Evolutionary conservation across 2,888 invertebrate genomes (phyloP).

Genomic region (Brachycybe producta): DNA sequence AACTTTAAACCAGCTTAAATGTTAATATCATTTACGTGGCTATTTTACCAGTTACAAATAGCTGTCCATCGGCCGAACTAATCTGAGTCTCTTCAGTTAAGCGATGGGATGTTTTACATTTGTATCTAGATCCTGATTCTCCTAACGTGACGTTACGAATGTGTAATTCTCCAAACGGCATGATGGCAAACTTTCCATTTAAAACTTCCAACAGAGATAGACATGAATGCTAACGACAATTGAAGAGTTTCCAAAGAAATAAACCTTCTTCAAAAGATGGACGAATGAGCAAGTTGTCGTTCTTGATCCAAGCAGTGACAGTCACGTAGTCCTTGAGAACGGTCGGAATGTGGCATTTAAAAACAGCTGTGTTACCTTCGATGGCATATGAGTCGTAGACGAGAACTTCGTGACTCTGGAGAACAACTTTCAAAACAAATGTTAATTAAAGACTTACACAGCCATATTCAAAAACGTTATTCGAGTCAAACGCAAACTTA

Average conservation of each 20-base stretch:
- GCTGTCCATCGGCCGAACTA: constrained; percentile 9
- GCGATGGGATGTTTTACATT: constrained; percentile 13
- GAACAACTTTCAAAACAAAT: too few species aligned
- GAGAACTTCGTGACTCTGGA: constrained; percentile 14
- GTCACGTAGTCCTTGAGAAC: constrained; percentile 4
- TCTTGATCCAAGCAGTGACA: constrained; percentile 14
- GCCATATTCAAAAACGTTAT: too few species aligned
- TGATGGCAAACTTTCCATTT: constrained; percentile 5
- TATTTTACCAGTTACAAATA: constrained; percentile 15
- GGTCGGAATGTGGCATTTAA: constrained; percentile 12
- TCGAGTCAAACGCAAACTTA: too few species aligned
- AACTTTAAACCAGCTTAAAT: too few species aligned
- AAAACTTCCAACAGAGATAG: background rate
- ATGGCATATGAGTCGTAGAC: constrained; percentile 13
- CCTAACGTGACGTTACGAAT: background rate
- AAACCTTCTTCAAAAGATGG: background rate
- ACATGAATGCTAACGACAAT: too few species aligned
- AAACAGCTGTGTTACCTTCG: constrained; percentile 14
- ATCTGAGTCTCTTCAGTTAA: constrained; percentile 3
- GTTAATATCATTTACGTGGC: too few species aligned
- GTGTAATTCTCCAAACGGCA: constrained; percentile 11
- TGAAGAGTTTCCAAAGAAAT: too few species aligned
- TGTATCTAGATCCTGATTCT: constrained; percentile 10
- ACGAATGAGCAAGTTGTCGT: constrained; percentile 12
- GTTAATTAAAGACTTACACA: too few species aligned